Conservation (phyloP, 2,113 vertebrate genomes). For the Chaenogobius annularis region DNA sequence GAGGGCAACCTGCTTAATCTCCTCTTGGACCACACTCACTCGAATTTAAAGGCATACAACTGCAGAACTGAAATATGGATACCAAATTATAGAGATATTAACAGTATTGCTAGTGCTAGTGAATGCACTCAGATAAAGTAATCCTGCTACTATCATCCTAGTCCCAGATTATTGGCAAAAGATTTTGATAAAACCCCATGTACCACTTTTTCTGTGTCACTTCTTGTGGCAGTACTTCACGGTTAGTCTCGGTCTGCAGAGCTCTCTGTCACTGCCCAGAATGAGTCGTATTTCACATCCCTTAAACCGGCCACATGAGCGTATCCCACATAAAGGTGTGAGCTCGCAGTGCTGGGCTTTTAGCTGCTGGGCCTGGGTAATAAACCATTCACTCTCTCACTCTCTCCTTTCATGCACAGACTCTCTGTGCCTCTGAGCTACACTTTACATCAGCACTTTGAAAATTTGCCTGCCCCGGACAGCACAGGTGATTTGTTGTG, state of each 20-base stretch:
- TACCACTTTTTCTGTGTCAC: constrained; percentile 10
- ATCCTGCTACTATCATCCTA: constrained; percentile 5
- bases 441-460: constrained; percentile 60
- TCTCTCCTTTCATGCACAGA: constrained; percentile 23
- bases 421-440: constrained; percentile 61
- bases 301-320: constrained; percentile 35
- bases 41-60: neutral
- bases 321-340: constrained; percentile 44
- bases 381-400: constrained; percentile 50
- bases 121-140: constrained; percentile 3
- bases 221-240: constrained; percentile 29
- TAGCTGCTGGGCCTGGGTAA: constrained; percentile 44
- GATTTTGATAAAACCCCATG: constrained; percentile 33
- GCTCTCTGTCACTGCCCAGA: constrained; percentile 28
- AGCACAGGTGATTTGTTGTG: constrained; percentile 70
- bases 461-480: constrained; percentile 51
- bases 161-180: constrained; percentile 20
- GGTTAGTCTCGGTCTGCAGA: constrained; percentile 5
- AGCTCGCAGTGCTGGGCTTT: constrained; percentile 45
- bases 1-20: neutral
- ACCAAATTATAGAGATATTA: constrained; percentile 13
- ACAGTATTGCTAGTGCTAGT: neutral
- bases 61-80: constrained; percentile 3
- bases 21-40: neutral
- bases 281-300: constrained; percentile 30